Evolutionary conservation across 1,140 invertebrate species (phyloP), one percentile per base, ranked within the genome.

Genomic region (Brachionus plicatilis): DNA sequence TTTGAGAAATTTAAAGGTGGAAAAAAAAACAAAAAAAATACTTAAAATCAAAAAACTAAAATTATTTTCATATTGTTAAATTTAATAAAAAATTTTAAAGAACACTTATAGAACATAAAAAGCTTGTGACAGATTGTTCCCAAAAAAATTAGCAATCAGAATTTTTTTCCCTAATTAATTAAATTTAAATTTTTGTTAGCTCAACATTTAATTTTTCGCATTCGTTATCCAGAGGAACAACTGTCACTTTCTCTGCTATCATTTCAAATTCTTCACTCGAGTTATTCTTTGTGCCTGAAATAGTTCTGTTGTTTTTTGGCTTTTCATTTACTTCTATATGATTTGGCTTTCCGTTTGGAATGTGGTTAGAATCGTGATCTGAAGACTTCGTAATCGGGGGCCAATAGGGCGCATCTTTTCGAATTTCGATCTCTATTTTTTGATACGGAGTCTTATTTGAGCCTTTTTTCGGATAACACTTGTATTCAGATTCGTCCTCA

Each of bases 371-470:
- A 33, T 68, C 68, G 12, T 72, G 68, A 12, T 72, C 41, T 6
- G 68, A 20, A 17, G 72, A 27, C 12, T 14, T 29, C 0, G 72
- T 76, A 4, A 76, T 76, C 12, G 72, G 72, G 7, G 72, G 72
- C 72, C 72, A 76, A 50, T 27, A n/a, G 24, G 20, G 43, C 0
- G 72, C 72, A 4, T 76, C 72, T 24, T 76, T 76, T 27, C 79
- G 3, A 82, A 82, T 82, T 27, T 82, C 79, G 14, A 43, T 45
- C 12, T 82, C 79, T 20, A 82, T 82, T 41, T 82, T 60, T 68
- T 82, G 53, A 27, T 82, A 82, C 7, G 79, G 79, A 37, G 79
- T 68, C 60, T 68, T 53, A 82, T 82, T 82, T 27, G 53, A 60
- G 24, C 56, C 79, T 41, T 41, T 20, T 45, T 82, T 82, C 4